phyloP scores from a whole-genome alignment of 1,140 invertebrate genomes.

The Charaxes varanes region DNA sequence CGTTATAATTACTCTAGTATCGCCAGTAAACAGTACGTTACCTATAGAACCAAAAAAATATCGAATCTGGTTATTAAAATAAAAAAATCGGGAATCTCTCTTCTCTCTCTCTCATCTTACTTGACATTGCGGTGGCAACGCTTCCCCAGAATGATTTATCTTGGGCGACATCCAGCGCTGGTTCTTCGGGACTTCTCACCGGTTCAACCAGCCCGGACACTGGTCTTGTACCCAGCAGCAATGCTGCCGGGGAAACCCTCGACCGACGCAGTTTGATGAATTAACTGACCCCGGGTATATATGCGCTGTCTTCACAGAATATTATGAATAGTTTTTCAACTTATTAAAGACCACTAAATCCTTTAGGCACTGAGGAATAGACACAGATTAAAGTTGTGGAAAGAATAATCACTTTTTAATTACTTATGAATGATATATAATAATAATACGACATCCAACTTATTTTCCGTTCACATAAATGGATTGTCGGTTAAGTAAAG shows the following conservation, averaged over 20 bases:
- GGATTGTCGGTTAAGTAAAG: constrained; percentile 9
- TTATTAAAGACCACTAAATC: not conserved
- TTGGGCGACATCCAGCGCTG: constrained; percentile 66
- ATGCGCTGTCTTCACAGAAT: too few species aligned
- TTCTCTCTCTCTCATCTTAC: too few species aligned
- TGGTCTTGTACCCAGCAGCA: constrained; percentile 62
- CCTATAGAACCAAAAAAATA: too few species aligned
- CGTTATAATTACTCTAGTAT: too few species aligned
- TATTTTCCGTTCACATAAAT: constrained; percentile 11
- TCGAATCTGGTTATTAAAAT: too few species aligned
- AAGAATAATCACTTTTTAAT: too few species aligned
- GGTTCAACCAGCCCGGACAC: constrained; percentile 64
- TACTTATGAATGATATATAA: too few species aligned
- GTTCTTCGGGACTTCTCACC: constrained; percentile 63
- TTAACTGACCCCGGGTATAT: too few species aligned
- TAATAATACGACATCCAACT: too few species aligned
- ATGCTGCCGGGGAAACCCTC: constrained; percentile 56
- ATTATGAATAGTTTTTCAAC: not conserved
- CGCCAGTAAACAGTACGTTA: too few species aligned
- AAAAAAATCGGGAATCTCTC: too few species aligned
- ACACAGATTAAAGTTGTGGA: constrained; percentile 6
- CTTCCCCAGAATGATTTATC: constrained; percentile 69
- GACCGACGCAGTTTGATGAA: constrained; percentile 65
- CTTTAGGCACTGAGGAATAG: constrained; percentile 3
- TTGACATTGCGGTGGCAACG: constrained; percentile 50